These are phyloP conservation scores for Boloria euphrosyne DNA, from an alignment of 2,888 invertebrate species.

Conservation along the genomic window DNA sequence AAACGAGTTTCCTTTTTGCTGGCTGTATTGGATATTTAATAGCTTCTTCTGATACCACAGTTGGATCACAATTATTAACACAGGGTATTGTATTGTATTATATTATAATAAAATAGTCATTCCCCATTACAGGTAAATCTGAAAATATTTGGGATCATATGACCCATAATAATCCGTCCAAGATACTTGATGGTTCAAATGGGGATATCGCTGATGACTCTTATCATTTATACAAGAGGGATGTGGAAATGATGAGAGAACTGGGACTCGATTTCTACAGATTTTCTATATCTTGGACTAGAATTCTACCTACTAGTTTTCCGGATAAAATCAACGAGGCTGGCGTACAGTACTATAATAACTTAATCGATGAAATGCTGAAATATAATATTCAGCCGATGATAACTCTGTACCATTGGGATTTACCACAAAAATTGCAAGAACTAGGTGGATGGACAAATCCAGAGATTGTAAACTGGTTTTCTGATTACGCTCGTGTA, in stretches of 20 bases:
- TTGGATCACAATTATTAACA: too few relatives aligned
- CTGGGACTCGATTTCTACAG: slow-evolving; percentile 77
- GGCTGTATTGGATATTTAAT: too few relatives aligned
- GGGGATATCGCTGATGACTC: slow-evolving; percentile 83
- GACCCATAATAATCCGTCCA: slow-evolving; percentile 70
- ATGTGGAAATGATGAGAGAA: slow-evolving; percentile 70
- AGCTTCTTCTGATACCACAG: too few relatives aligned
- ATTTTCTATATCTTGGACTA: slow-evolving; percentile 84
- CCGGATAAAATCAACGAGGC: slow-evolving; percentile 79
- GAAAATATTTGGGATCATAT: slow-evolving; percentile 85
- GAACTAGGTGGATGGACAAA: slow-evolving; percentile 80
- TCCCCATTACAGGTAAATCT: slow-evolving; percentile 65
- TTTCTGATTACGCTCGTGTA: slow-evolving; percentile 67
- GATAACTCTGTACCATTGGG: slow-evolving; percentile 80
- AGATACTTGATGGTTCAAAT: slow-evolving; percentile 75
- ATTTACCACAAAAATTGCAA: slow-evolving; percentile 76
- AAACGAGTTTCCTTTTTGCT: too few relatives aligned
- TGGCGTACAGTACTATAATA: slow-evolving; percentile 57
- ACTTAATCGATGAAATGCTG: slow-evolving; percentile 80
- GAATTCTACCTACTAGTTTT: slow-evolving; percentile 83
- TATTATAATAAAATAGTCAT: background rate
- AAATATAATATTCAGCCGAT: slow-evolving; percentile 83
- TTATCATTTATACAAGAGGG: slow-evolving; percentile 82
- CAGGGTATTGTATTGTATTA: background rate
- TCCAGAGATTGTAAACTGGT: slow-evolving; percentile 68